Percentiles rank a stretch among this genome's conserved stretches.
These are phyloP conservation scores for Rhingia rostrata DNA, from an alignment of 2,888 invertebrate genomes.

Conservation along the genomic window DNA sequence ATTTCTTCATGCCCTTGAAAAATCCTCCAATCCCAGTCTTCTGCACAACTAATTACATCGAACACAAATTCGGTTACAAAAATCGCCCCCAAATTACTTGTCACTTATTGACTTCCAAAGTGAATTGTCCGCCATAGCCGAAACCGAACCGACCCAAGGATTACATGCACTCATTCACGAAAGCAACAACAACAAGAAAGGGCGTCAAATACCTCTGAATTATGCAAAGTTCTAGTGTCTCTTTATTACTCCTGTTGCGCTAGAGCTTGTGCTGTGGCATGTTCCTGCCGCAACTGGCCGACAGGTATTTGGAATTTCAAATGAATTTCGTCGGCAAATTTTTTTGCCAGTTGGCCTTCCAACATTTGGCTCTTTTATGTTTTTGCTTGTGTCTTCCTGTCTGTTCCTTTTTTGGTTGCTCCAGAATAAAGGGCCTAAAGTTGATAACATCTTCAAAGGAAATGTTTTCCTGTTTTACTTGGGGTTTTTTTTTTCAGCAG, in stretches of 20 bases:
- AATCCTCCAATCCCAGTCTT: background rate
- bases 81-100: constrained; percentile 32
- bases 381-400: background rate
- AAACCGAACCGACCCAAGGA: constrained; percentile 4
- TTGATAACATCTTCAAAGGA: constrained; percentile 74
- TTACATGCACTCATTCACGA: constrained; percentile 52
- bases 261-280: constrained; percentile 14
- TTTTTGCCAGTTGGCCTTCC: constrained; percentile 63
- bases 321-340: constrained; percentile 71
- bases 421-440: constrained; percentile 57
- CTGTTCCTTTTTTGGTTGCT: constrained; percentile 2
- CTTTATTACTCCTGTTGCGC: constrained; percentile 59
- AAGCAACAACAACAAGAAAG: constrained; percentile 62
- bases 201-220: constrained; percentile 70
- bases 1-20: no score
- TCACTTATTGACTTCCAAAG: constrained; percentile 63
- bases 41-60: constrained; percentile 13
- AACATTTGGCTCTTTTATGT: constrained; percentile 12
- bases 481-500: constrained; percentile 5
- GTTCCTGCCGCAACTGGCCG: constrained; percentile 47
- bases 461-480: constrained; percentile 63
- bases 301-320: constrained; percentile 72
- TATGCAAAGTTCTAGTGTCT: constrained; percentile 66
- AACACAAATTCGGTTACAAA: constrained; percentile 17
- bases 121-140: constrained; percentile 23